Evolutionary conservation across 2,888 invertebrate genomes (phyloP).

Genomic region (Sarcophaga carnaria): DNA sequence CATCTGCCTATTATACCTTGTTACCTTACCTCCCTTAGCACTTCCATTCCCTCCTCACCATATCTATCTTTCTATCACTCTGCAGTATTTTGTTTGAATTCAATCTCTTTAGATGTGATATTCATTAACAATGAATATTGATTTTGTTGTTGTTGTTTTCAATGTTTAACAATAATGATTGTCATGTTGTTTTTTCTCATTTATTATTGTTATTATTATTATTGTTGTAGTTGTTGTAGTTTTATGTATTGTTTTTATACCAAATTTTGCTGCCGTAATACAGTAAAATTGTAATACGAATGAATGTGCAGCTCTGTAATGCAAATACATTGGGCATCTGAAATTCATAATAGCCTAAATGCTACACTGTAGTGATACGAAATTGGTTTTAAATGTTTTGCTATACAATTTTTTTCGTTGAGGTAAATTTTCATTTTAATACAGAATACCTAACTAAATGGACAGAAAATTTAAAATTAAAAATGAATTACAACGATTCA

Average conservation of each 20-base stretch:
- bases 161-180: constrained; percentile 59
- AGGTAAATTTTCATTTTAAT: no score
- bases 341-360: background rate
- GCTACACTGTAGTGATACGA: no score
- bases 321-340: background rate
- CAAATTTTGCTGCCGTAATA: constrained; percentile 33
- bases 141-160: constrained; percentile 52
- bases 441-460: no score
- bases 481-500: no score
- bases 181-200: constrained; percentile 58
- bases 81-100: background rate
- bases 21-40: background rate
- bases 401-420: no score
- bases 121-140: constrained; percentile 49
- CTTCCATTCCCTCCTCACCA: background rate
- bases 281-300: constrained; percentile 23
- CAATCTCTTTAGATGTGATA: background rate
- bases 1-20: background rate
- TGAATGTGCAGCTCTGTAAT: background rate
- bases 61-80: background rate
- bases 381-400: no score
- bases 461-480: background rate
- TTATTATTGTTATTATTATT: constrained; percentile 36
- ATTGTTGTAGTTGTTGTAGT: no score
- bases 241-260: constrained; percentile 5